Evolutionary conservation across 2,888 invertebrate species (phyloP).

Genomic region (Trypoxylon attenuatum): DNA sequence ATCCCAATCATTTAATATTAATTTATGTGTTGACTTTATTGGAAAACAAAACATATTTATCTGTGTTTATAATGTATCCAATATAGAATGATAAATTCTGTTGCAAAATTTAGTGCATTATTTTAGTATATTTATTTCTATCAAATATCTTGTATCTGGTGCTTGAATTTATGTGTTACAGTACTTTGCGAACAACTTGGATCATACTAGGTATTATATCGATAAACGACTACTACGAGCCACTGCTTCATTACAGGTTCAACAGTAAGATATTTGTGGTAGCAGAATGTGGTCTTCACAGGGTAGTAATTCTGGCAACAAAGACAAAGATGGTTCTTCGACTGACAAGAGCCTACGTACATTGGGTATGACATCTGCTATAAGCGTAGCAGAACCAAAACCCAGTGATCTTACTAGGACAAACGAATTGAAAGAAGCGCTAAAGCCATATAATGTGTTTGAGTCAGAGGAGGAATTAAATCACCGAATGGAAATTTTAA

Average conservation of each 20-base stretch:
- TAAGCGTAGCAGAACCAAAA: conserved; percentile 90
- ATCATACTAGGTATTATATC: no score
- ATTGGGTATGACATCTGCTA: conserved; percentile 95
- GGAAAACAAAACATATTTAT: no score
- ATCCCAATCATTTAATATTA: no score
- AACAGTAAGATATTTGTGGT: conserved; percentile 19
- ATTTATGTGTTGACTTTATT: no score
- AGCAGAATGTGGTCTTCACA: conserved; percentile 67
- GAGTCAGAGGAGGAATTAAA: conserved; percentile 93
- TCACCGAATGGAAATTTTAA: conserved; percentile 89
- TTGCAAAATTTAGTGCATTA: no score
- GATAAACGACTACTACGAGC: background rate
- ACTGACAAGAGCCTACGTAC: conserved; percentile 80
- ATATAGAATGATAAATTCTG: no score
- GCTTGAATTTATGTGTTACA: no score
- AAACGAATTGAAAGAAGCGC: conserved; percentile 84
- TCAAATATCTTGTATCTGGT: no score
- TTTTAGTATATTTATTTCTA: no score
- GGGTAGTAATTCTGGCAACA: conserved; percentile 56
- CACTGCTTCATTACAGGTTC: conserved; percentile 23
- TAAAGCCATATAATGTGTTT: conserved; percentile 91
- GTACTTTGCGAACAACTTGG: no score
- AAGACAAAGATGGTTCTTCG: conserved; percentile 76
- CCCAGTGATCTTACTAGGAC: conserved; percentile 85
- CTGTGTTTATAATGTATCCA: no score